Conservation (phyloP, 2,888 invertebrate species). For the Ligdia adustata region DNA sequence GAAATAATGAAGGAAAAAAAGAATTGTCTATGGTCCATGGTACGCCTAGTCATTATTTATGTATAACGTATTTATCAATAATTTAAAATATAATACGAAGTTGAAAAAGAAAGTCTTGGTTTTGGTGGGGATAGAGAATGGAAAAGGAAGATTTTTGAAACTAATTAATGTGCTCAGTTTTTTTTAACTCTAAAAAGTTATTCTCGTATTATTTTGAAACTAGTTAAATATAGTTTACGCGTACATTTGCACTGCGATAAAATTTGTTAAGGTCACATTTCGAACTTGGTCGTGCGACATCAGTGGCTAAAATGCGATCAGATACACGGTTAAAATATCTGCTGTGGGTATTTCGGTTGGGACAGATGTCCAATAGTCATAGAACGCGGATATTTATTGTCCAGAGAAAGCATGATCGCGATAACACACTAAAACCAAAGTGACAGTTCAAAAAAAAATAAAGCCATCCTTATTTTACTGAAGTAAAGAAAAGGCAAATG, state of each 20-base stretch:
- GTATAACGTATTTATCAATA: constrained; percentile 70
- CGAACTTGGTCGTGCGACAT: too few relatives aligned
- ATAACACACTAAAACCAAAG: too few relatives aligned
- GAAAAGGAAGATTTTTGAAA: constrained; percentile 43
- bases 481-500: too few relatives aligned
- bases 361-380: too few relatives aligned
- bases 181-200: constrained; percentile 34
- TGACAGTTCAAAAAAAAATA: too few relatives aligned
- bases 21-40: constrained; percentile 71
- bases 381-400: too few relatives aligned
- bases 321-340: too few relatives aligned
- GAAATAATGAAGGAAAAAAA: constrained; percentile 40
- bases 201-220: constrained; percentile 23
- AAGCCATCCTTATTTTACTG: too few relatives aligned
- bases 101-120: constrained; percentile 52
- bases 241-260: constrained; percentile 9
- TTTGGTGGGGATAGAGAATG: constrained; percentile 58
- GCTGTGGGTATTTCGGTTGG: too few relatives aligned
- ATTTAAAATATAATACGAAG: constrained; percentile 46
- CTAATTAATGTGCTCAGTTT: constrained; percentile 55
- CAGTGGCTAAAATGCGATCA: too few relatives aligned
- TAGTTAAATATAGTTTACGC: constrained; percentile 34
- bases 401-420: too few relatives aligned
- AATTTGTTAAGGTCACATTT: too few relatives aligned
- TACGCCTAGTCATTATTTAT: constrained; percentile 81